Evolutionary conservation across 23 tunicate genomes (phyloP).

Genomic region (Oikopleura dioica): DNA sequence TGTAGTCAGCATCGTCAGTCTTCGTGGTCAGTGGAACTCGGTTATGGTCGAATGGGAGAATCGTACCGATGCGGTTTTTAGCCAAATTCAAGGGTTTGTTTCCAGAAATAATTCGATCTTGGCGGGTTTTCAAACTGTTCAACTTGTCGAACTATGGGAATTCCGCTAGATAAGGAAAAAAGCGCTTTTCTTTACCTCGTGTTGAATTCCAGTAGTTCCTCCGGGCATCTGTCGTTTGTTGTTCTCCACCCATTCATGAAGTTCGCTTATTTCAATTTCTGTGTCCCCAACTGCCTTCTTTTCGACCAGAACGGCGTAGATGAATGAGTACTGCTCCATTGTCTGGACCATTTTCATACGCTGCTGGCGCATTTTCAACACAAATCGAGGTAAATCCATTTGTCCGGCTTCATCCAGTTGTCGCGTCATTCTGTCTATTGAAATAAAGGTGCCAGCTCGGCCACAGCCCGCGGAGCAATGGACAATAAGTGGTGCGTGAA

Average conservation of each 20-base stretch:
- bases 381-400: background rate
- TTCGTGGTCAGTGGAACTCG: slow-evolving; percentile 30
- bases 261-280: background rate
- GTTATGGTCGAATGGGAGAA: slow-evolving; percentile 22
- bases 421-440: background rate
- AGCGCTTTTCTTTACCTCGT: too few relatives aligned
- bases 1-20: slow-evolving; percentile 53
- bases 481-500: background rate
- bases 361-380: background rate
- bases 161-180: too few relatives aligned
- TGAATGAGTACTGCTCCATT: background rate
- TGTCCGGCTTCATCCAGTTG: background rate
- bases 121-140: background rate
- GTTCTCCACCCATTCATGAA: background rate
- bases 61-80: background rate
- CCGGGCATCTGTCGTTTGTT: slow-evolving; percentile 5
- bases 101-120: background rate
- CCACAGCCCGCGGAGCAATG: slow-evolving; percentile 12
- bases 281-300: background rate
- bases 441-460: background rate
- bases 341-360: background rate
- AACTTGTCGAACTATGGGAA: background rate
- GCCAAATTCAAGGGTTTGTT: background rate
- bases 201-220: background rate
- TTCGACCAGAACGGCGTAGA: background rate